These are phyloP conservation scores for Frankliniella fusca DNA, from an alignment of 2,888 invertebrate genomes.

Conservation along the genomic window DNA sequence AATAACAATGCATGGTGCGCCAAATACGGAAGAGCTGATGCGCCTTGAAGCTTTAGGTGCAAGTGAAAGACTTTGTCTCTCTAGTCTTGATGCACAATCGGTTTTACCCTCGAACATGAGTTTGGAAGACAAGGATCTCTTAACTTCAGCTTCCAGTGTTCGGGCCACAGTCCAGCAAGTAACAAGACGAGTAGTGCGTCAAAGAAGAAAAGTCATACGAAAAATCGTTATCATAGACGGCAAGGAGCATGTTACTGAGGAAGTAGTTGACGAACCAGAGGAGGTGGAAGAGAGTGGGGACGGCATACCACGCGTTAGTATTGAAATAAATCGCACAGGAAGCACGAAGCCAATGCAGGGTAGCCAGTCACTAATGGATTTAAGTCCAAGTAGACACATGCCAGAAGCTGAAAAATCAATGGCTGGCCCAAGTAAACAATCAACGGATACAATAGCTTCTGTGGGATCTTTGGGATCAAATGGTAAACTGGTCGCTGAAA, in stretches of 20 bases:
- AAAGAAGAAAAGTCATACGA: conserved; percentile 67
- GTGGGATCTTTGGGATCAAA: neutral
- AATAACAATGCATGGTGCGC: conserved; percentile 55
- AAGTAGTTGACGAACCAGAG: conserved; percentile 79
- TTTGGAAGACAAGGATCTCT: conserved; percentile 46
- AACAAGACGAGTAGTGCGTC: conserved; percentile 47
- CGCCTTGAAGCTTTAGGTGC: conserved; percentile 49
- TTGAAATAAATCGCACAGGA: conserved; percentile 59
- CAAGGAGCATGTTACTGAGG: conserved; percentile 77
- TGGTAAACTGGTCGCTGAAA: neutral
- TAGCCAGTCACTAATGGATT: neutral
- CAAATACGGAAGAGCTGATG: conserved; percentile 45
- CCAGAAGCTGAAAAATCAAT: neutral
- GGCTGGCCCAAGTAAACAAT: neutral
- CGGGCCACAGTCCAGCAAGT: conserved; percentile 79
- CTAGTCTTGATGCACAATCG: conserved; percentile 33
- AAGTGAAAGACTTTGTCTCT: conserved; percentile 41
- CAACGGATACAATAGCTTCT: neutral
- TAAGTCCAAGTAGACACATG: too few relatives aligned
- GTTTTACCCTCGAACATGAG: conserved; percentile 35
- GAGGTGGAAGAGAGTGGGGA: conserved; percentile 68
- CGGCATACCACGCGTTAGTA: conserved; percentile 65
- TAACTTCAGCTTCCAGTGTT: conserved; percentile 66
- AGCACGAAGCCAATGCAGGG: conserved; percentile 46
- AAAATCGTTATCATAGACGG: conserved; percentile 75